Evolutionary conservation across 2,797 vertebrate genomes (phyloP).

Genomic region (Momotus momota): DNA sequence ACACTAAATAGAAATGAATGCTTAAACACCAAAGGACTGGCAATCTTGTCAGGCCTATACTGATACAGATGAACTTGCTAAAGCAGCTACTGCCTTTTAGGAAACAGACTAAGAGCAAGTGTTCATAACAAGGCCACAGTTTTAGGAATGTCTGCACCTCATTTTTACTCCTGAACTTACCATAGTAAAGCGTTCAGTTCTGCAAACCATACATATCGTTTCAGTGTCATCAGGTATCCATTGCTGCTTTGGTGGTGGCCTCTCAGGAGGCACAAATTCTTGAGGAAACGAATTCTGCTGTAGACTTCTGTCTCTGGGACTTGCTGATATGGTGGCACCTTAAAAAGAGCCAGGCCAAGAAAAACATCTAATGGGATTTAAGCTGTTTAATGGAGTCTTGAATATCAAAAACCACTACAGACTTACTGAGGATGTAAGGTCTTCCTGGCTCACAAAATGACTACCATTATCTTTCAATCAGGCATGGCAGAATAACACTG

Average conservation of each 20-base stretch:
- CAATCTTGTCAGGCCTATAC: neutral
- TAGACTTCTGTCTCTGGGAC: conserved; percentile 75
- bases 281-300: conserved; percentile 74
- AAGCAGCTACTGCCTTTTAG: neutral
- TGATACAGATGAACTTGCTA: neutral
- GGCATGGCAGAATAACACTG: neutral
- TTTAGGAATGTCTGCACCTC: neutral
- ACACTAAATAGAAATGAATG: neutral
- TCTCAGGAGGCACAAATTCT: conserved; percentile 92
- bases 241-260: conserved; percentile 87
- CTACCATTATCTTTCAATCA: neutral
- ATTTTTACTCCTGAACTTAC: conserved; percentile 77
- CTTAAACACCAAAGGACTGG: neutral
- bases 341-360: neutral
- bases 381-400: neutral
- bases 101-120: neutral
- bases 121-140: neutral
- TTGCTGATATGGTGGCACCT: conserved; percentile 81
- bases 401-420: neutral
- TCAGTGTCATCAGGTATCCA: conserved; percentile 94
- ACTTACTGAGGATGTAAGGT: neutral
- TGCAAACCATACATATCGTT: conserved; percentile 92
- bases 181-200: conserved; percentile 94
- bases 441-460: neutral
- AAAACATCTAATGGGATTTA: neutral